Percentiles rank a stretch among this genome's conserved stretches.
Evolutionary conservation across 2,797 vertebrate genomes (phyloP).

Genomic region (Hyperoplus immaculatus): DNA sequence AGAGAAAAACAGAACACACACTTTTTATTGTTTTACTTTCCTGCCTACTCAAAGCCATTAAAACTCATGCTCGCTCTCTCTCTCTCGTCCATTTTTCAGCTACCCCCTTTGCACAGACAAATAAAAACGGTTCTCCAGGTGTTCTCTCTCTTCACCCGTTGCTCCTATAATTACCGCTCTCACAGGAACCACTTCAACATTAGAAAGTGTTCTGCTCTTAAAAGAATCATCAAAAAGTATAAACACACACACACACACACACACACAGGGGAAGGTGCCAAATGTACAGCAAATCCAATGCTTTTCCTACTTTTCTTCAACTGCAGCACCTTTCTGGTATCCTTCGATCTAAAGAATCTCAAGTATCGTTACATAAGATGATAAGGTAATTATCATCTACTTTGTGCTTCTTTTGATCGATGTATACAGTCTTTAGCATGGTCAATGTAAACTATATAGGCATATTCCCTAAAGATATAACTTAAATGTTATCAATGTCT

Average conservation of each 20-base stretch:
- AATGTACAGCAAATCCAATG: not conserved
- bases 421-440: not conserved
- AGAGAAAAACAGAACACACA: not conserved
- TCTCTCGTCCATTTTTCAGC: slow-evolving; percentile 16
- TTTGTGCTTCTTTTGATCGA: not conserved
- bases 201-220: not conserved
- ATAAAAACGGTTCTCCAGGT: slow-evolving; percentile 19
- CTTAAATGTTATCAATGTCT: too few species aligned
- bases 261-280: not conserved
- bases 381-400: not conserved
- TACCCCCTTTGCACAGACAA: slow-evolving; percentile 2
- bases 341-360: not conserved
- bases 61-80: not conserved
- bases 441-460: too few species aligned
- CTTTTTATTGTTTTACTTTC: not conserved
- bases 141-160: slow-evolving; percentile 19
- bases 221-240: slow-evolving; percentile 6
- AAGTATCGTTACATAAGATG: not conserved
- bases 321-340: not conserved
- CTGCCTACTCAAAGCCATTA: slow-evolving; percentile 37
- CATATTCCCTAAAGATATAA: too few species aligned
- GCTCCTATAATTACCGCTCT: slow-evolving; percentile 30
- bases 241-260: not conserved
- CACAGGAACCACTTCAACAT: slow-evolving; percentile 19
- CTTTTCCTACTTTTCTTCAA: not conserved